phyloP scores from a whole-genome alignment of 2,797 vertebrate species.

The Aldrovandia affinis region DNA sequence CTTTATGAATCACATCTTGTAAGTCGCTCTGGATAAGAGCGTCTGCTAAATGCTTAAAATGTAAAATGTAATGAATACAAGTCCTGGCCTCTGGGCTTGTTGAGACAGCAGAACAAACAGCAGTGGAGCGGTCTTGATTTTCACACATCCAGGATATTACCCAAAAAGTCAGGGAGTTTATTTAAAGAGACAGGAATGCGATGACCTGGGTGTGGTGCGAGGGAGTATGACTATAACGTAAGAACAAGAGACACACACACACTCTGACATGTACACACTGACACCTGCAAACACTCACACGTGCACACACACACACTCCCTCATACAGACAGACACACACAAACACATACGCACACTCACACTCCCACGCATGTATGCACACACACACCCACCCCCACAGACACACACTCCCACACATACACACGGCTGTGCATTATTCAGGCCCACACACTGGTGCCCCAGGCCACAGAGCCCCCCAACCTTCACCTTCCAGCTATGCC shows the following conservation, averaged over 20 bases:
- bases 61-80: too few relatives aligned
- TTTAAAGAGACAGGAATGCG: slow-evolving; percentile 58
- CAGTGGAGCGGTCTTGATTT: slow-evolving; percentile 6
- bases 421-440: neutral
- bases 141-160: slow-evolving; percentile 55
- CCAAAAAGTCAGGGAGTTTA: slow-evolving; percentile 48
- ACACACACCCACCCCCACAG: too few relatives aligned
- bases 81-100: too few relatives aligned
- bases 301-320: too few relatives aligned
- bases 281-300: too few relatives aligned
- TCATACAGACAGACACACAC: too few relatives aligned
- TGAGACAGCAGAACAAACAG: slow-evolving; percentile 35
- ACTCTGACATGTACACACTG: too few relatives aligned
- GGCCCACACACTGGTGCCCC: neutral
- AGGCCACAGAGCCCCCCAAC: neutral
- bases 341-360: too few relatives aligned
- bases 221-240: slow-evolving; percentile 42
- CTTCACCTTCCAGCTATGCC: slow-evolving; percentile 1
- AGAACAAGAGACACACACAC: slow-evolving; percentile 14
- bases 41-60: too few relatives aligned
- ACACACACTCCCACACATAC: neutral
- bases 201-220: slow-evolving; percentile 63
- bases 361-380: too few relatives aligned
- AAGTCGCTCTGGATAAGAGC: too few relatives aligned
- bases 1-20: too few relatives aligned